These are phyloP conservation scores for Prionailurus viverrinus DNA, from an alignment of 2,113 vertebrate genomes.

Conservation along the genomic window DNA sequence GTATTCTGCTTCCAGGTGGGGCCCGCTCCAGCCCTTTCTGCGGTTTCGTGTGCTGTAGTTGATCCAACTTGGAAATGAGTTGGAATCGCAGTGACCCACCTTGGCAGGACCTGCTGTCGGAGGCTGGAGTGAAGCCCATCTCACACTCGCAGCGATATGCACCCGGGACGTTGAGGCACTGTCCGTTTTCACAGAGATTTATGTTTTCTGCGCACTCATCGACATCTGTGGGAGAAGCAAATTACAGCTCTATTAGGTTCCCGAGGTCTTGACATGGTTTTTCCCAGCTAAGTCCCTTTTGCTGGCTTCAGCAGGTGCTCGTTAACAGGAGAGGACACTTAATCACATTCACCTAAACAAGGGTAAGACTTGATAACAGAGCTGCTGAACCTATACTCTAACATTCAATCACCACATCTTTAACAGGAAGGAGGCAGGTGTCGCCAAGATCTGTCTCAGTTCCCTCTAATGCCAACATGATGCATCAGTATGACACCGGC, in stretches of 20 bases:
- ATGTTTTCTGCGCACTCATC: slow-evolving; percentile 92
- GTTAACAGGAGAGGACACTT: not conserved
- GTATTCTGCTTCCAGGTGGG: slow-evolving; percentile 76
- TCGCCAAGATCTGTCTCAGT: not conserved
- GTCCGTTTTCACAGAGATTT: slow-evolving; percentile 91
- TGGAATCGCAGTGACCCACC: slow-evolving; percentile 84
- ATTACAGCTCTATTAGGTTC: slow-evolving; percentile 18
- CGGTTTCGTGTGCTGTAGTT: slow-evolving; percentile 70
- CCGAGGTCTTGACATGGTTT: not conserved
- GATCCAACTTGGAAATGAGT: slow-evolving; percentile 55
- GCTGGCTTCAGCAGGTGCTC: not conserved
- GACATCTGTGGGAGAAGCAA: slow-evolving; percentile 86
- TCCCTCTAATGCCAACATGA: not conserved
- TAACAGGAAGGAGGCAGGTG: not conserved
- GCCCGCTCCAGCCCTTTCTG: slow-evolving; percentile 58
- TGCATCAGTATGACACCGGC: not conserved
- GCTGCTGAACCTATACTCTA: not conserved
- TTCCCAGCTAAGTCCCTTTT: not conserved
- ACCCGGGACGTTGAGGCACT: slow-evolving; percentile 91
- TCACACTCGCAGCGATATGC: slow-evolving; percentile 92
- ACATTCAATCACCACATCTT: not conserved
- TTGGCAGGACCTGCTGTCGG: slow-evolving; percentile 90
- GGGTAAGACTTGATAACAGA: not conserved
- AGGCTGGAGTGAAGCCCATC: slow-evolving; percentile 91
- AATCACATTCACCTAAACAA: not conserved